These are phyloP conservation scores for Mus caroli DNA, from an alignment of 2,797 vertebrate genomes.

Conservation along the genomic window DNA sequence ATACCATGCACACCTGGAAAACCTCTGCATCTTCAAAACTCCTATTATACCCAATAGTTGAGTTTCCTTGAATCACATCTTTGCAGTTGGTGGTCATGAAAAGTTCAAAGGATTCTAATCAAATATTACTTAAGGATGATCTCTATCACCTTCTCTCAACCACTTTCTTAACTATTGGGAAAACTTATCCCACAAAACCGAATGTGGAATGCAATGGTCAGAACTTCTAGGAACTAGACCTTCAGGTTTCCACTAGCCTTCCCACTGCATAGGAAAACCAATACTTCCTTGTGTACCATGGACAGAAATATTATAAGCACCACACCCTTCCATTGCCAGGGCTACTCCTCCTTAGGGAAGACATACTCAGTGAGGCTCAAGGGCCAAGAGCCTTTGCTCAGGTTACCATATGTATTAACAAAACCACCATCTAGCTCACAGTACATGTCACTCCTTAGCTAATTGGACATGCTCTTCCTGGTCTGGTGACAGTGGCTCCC, in stretches of 20 bases:
- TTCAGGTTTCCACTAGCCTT: background rate
- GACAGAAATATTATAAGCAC: background rate
- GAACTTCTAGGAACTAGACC: background rate
- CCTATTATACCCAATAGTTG: background rate
- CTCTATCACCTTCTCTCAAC: background rate
- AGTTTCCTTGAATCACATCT: too few species aligned
- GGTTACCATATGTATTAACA: background rate
- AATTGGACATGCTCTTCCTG: background rate
- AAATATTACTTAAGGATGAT: background rate
- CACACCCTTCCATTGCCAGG: background rate
- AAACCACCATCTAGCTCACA: background rate
- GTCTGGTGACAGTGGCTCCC: background rate
- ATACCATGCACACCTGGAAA: too few species aligned
- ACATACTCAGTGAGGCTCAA: background rate
- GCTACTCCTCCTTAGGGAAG: background rate
- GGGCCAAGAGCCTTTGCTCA: background rate
- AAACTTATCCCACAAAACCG: background rate
- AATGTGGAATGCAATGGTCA: background rate
- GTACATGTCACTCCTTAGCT: background rate
- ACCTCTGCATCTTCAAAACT: background rate
- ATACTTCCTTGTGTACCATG: background rate
- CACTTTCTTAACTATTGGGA: background rate
- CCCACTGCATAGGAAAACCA: background rate
- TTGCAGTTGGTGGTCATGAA: too few species aligned
- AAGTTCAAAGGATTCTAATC: too few species aligned